Base-by-base conservation (phyloP, 2,797 vertebrate genomes). In the Aulostomus chinensis region DNA sequence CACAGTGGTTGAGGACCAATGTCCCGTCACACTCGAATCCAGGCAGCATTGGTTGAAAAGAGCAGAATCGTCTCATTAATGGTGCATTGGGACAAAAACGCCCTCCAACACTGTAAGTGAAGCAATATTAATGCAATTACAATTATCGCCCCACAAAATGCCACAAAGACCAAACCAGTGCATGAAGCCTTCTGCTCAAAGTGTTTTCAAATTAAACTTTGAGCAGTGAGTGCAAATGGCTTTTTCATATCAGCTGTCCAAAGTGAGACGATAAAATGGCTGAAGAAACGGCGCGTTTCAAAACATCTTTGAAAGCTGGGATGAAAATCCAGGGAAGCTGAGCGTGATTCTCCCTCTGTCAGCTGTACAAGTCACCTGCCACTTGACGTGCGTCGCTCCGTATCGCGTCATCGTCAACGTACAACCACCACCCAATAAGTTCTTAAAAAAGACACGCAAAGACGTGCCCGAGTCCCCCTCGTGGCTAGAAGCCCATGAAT, bases 61-160 rank as follows among this genome's bases (percentile, higher is more conserved):
- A 67, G 41, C 22, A 10, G 24, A 80, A 73, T 45, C 49, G 63
- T 55, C 72, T 64, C 51, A 78, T 81, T 75, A 74, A 67, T 14
- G 17, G 54, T 71, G 64, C 58, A 82, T 24, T 60, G 42, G 51
- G 58, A 78, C 67, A 69, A 51, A 81, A 76, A 78, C 56, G 62
- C 58, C 59, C 76, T 50, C 56, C 70, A 71, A 63, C 73, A 46
- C 50, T 51, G 30, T 41, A 53, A 58, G 16, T 71, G 50, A 74
- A 78, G 75, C 78, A 68, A 55, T 32, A 48, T 51, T 88, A 84
- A 83, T 81, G 39, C 57, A 79, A 77, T 81, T 75, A 64, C 62
- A 78, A 76, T 69, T 46, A 75, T 69, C 63, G 64, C 68, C 58
- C 43, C 42, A 74, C 57, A 70, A 76, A 79, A 72, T 73, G 56